phyloP scores from a whole-genome alignment of 37 sponge, comb jelly and placozoan genomes.

The Eunapius fragilis region DNA sequence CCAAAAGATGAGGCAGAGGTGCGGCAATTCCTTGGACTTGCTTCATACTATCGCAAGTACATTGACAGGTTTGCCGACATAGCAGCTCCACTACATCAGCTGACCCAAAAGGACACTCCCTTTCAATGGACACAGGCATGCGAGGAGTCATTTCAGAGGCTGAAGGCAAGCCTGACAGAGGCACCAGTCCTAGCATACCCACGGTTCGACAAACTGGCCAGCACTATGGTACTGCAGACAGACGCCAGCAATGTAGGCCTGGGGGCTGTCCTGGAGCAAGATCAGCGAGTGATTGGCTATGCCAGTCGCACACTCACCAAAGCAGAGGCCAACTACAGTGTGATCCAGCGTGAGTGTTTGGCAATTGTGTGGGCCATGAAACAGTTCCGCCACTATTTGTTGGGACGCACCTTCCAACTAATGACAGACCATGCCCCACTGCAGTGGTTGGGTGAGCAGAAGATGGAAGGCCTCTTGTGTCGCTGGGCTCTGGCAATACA shows the following conservation, averaged over 20 bases:
- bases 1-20: conserved; percentile 5
- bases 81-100: conserved; percentile 45
- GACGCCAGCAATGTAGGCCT: conserved; percentile 70
- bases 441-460: conserved; percentile 59
- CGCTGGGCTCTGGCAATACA: conserved; percentile 57
- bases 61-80: conserved; percentile 57
- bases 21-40: conserved; percentile 53
- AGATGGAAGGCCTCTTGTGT: conserved; percentile 56
- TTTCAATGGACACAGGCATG: no score
- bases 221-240: conserved; percentile 46
- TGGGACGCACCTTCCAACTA: conserved; percentile 39
- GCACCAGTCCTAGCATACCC: conserved; percentile 65
- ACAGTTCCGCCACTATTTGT: conserved; percentile 60
- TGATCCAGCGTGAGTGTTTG: conserved; percentile 32
- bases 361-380: conserved; percentile 51
- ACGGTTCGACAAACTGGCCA: conserved; percentile 18
- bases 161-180: conserved; percentile 36
- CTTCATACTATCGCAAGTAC: conserved; percentile 60
- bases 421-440: conserved; percentile 62
- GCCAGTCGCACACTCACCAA: no score
- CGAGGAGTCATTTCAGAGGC: no score
- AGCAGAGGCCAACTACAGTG: conserved; percentile 57
- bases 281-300: conserved; percentile 45
- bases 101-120: conserved; percentile 46
- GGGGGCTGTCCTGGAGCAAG: conserved; percentile 62